Percentiles rank a stretch among this genome's conserved stretches.
These are phyloP conservation scores for Drosophila azteca DNA, from an alignment of 1,140 invertebrate genomes.

Conservation along the genomic window DNA sequence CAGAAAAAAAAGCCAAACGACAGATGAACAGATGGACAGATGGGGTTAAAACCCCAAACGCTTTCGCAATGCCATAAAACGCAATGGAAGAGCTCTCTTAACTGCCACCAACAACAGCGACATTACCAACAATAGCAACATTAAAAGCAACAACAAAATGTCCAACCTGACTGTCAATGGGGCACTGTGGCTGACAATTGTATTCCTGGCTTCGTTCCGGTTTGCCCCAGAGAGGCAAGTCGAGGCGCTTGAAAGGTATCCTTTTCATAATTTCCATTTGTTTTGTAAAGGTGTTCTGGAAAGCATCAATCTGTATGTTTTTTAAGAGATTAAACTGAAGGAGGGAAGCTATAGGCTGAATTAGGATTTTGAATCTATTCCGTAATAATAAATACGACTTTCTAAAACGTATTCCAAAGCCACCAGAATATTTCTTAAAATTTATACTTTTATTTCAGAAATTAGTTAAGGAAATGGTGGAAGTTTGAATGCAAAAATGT, in stretches of 20 bases:
- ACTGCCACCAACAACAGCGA: conserved; percentile 32
- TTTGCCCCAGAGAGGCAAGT: conserved; percentile 17
- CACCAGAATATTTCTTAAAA: too few species aligned
- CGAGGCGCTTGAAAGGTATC: background rate
- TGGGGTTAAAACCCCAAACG: conserved; percentile 25
- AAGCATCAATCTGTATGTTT: background rate
- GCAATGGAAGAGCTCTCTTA: conserved; percentile 58
- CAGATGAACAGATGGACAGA: conserved; percentile 15
- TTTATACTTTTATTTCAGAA: too few species aligned
- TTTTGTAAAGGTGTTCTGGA: background rate
- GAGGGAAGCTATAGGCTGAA: too few species aligned
- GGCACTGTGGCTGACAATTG: conserved; percentile 48
- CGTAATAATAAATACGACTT: too few species aligned
- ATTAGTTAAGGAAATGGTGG: too few species aligned
- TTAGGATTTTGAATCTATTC: too few species aligned
- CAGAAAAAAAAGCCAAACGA: conserved; percentile 40
- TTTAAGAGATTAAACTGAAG: too few species aligned
- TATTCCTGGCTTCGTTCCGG: background rate
- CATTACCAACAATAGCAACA: conserved; percentile 2
- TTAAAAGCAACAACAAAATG: conserved; percentile 33
- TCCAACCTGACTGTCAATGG: conserved; percentile 49
- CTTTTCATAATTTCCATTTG: background rate
- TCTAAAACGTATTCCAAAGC: too few species aligned
- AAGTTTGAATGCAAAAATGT: too few species aligned
- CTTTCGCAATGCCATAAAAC: conserved; percentile 60